Conservation (phyloP, 2,888 invertebrate genomes). For the Acrocyrtus sp. region DNA sequence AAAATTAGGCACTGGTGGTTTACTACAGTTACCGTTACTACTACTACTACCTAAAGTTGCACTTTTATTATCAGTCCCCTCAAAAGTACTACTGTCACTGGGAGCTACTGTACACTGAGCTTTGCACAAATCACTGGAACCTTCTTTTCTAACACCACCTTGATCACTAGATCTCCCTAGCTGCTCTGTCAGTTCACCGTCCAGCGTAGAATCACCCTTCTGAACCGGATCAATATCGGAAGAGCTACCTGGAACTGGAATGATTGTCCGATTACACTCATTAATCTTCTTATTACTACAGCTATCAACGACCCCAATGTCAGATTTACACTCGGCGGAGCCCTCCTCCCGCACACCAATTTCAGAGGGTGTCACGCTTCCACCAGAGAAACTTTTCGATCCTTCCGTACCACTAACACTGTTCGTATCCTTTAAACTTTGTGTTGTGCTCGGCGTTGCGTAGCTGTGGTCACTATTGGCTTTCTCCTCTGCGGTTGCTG, state of each 20-base stretch:
- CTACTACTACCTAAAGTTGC: constrained; percentile 14
- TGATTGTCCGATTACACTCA: background rate
- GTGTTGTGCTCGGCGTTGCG: constrained; percentile 27
- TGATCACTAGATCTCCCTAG: background rate
- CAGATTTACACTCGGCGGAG: background rate
- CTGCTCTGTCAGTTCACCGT: background rate
- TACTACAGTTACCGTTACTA: constrained; percentile 8
- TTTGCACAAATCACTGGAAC: background rate
- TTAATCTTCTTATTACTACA: background rate
- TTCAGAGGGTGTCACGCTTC: background rate
- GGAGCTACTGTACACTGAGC: background rate
- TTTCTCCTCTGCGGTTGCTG: background rate
- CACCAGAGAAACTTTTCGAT: background rate
- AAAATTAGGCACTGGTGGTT: constrained; percentile 61
- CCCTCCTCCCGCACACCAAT: background rate
- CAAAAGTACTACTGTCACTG: background rate
- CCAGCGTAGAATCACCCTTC: too few species aligned
- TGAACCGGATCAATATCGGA: too few species aligned
- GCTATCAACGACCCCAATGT: background rate
- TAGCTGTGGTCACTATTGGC: constrained; percentile 40
- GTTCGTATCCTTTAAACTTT: too few species aligned
- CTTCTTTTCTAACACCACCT: background rate
- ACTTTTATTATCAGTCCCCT: constrained; percentile 25
- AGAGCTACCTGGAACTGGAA: too few species aligned
- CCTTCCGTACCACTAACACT: too few species aligned